phyloP scores from a whole-genome alignment of 2,888 invertebrate species.

The Drosophila subquinaria region DNA sequence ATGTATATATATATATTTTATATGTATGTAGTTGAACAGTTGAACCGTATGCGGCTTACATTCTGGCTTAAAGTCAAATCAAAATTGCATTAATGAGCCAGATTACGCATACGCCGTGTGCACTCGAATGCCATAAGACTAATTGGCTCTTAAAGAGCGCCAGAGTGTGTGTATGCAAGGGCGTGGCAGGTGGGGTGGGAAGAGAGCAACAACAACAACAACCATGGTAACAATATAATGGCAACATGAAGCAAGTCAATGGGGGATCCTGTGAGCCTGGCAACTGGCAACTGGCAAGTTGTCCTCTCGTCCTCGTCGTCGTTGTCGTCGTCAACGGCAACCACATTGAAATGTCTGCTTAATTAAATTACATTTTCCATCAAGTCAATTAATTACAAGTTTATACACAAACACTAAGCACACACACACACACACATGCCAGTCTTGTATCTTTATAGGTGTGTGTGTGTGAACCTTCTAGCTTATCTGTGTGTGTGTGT shows the following conservation, averaged over 20 bases:
- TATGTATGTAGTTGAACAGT: not conserved
- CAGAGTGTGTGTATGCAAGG: constrained; percentile 6
- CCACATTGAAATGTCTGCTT: constrained; percentile 74
- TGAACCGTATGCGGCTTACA: constrained; percentile 22
- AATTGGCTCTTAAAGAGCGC: constrained; percentile 64
- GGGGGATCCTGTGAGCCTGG: constrained; percentile 23
- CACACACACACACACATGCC: constrained; percentile 30
- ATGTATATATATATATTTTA: no score
- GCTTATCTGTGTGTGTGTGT: constrained; percentile 42
- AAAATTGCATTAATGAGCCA: constrained; percentile 67
- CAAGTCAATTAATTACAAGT: constrained; percentile 81
- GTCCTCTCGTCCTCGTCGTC: not conserved
- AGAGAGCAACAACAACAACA: constrained; percentile 24
- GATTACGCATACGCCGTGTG: constrained; percentile 68
- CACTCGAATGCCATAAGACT: constrained; percentile 64
- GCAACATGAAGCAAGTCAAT: constrained; percentile 8
- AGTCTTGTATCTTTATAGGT: constrained; percentile 21
- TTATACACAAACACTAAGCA: constrained; percentile 61
- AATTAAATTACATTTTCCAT: constrained; percentile 83
- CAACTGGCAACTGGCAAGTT: constrained; percentile 13
- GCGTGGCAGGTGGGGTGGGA: not conserved
- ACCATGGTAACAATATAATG: constrained; percentile 46
- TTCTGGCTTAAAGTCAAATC: constrained; percentile 49
- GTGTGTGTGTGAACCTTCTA: constrained; percentile 12
- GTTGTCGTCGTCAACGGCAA: constrained; percentile 50